A percentile compares a stretch with the other conserved stretches of the same genome.
These are phyloP conservation scores for Oryzias javanicus DNA, from an alignment of 2,113 vertebrate genomes.

Conservation along the genomic window DNA sequence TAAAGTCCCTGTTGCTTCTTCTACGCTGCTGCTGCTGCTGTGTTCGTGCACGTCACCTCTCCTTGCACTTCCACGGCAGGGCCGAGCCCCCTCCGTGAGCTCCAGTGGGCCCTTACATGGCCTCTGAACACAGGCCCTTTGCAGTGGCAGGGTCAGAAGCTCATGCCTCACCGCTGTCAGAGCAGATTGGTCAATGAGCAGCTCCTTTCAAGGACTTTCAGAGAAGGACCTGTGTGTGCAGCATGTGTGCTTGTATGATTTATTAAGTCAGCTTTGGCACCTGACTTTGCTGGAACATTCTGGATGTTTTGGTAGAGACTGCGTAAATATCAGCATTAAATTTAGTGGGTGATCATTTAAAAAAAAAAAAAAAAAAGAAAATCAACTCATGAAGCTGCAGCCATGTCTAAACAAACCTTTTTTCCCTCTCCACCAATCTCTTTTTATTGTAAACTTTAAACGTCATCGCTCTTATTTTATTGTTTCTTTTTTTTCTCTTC, in stretches of 20 bases:
- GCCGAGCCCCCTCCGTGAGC: conserved; percentile 48
- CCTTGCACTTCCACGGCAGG: conserved; percentile 39
- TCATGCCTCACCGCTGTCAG: conserved; percentile 71
- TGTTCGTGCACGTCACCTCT: conserved; percentile 37
- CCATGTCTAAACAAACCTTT: conserved; percentile 7
- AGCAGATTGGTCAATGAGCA: conserved; percentile 68
- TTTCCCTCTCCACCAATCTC: conserved; percentile 38
- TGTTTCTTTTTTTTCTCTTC: conserved; percentile 39
- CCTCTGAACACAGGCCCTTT: conserved; percentile 70
- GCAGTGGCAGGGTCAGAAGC: conserved; percentile 69
- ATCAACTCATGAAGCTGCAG: conserved; percentile 2
- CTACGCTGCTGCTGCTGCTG: conserved; percentile 3
- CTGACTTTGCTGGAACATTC: conserved; percentile 19
- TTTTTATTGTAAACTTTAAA: conserved; percentile 40
- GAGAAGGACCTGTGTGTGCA: conserved; percentile 15
- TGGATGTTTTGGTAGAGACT: background rate
- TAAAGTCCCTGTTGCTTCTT: background rate
- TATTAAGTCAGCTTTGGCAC: conserved; percentile 3
- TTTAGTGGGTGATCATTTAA: background rate
- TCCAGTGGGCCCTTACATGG: conserved; percentile 72
- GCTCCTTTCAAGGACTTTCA: conserved; percentile 53
- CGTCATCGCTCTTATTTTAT: conserved; percentile 63
- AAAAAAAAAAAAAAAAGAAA: background rate
- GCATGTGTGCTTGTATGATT: conserved; percentile 21
- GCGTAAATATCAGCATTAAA: conserved; percentile 5